Conservation (phyloP, 2,113 vertebrate genomes). For the Sylvietta virens region DNA sequence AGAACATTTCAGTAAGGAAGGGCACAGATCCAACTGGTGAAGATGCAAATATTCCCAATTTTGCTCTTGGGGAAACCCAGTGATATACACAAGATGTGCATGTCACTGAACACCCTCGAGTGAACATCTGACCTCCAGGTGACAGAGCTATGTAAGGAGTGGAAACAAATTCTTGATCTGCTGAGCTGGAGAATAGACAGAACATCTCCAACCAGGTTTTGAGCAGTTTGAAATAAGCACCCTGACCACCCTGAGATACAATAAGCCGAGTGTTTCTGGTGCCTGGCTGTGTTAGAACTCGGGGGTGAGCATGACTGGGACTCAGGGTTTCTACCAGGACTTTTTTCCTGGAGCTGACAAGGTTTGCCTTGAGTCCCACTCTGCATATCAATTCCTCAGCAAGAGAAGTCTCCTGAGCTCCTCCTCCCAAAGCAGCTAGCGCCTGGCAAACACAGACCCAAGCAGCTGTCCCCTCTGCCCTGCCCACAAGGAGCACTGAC, state of each 20-base stretch:
- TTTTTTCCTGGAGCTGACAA: not conserved
- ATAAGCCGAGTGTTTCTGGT: not conserved
- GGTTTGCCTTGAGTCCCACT: not conserved
- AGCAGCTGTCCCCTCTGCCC: not conserved
- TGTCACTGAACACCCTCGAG: not conserved
- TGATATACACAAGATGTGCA: accelerated
- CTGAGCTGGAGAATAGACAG: not conserved
- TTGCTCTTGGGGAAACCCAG: not conserved
- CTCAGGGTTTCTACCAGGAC: accelerated
- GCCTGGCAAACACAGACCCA: not conserved
- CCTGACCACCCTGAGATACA: not conserved
- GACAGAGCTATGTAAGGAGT: not conserved
- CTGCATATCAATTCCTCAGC: not conserved
- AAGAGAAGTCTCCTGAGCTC: not conserved
- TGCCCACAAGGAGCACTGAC: not conserved
- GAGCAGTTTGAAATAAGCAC: not conserved
- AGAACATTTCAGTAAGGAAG: not conserved
- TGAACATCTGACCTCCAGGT: not conserved
- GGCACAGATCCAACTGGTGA: not conserved
- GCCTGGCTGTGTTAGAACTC: not conserved
- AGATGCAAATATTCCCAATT: not conserved
- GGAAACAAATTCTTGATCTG: not conserved
- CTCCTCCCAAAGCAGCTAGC: not conserved
- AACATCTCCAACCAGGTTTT: not conserved
- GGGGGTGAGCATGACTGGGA: not conserved